Conservation (phyloP, 2,797 vertebrate species). For the Brachyalestes nurse region DNA sequence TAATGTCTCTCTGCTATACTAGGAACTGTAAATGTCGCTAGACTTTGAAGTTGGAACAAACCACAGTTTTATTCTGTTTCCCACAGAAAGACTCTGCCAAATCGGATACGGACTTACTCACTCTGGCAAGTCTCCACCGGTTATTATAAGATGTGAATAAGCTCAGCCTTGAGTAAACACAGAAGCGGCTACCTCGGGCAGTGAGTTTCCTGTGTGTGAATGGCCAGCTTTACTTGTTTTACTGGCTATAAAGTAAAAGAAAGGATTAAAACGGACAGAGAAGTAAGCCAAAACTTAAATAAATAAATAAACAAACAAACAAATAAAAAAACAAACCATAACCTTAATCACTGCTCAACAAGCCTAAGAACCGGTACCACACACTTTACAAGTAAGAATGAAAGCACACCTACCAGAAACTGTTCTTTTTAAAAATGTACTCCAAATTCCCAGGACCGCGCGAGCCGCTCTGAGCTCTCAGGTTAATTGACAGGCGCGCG, state of each 20-base stretch:
- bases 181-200: constrained; percentile 9
- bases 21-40: no score
- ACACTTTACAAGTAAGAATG: not conserved
- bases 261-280: not conserved
- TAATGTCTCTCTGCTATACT: no score
- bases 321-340: not conserved
- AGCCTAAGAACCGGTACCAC: not conserved
- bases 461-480: not conserved
- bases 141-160: constrained; percentile 9
- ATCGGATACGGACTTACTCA: not conserved
- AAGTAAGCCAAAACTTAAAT: not conserved
- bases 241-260: not conserved
- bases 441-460: not conserved
- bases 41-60: no score
- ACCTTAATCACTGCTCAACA: not conserved
- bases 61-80: no score
- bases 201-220: not conserved
- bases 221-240: constrained; percentile 21
- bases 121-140: constrained; percentile 9
- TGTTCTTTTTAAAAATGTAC: not conserved
- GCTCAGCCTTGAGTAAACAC: constrained; percentile 16
- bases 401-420: not conserved
- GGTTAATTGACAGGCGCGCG: constrained; percentile 1
- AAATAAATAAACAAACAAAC: no score
- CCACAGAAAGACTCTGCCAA: no score